phyloP scores from a whole-genome alignment of 2,888 invertebrate species.

The Drosophila fulvimacula region DNA sequence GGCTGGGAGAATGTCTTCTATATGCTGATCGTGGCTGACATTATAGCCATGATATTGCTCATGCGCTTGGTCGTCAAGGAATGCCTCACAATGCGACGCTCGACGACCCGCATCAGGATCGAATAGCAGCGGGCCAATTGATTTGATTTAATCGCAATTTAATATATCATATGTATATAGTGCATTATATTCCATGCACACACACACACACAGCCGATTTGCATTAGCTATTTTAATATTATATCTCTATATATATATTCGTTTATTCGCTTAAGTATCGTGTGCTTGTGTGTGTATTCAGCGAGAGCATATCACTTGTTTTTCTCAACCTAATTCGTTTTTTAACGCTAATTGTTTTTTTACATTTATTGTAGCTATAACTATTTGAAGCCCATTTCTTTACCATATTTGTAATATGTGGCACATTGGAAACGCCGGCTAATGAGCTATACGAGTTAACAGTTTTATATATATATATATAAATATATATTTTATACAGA shows the following conservation, averaged over 20 bases:
- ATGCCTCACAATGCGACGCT: constrained; percentile 75
- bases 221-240: constrained; percentile 34
- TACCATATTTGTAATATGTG: constrained; percentile 32
- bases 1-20: constrained; percentile 95
- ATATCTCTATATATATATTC: not conserved
- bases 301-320: constrained; percentile 47
- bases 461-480: constrained; percentile 33
- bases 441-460: constrained; percentile 37
- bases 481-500: constrained; percentile 52
- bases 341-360: constrained; percentile 18
- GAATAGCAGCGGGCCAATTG: constrained; percentile 68
- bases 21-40: constrained; percentile 94
- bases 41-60: constrained; percentile 90
- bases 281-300: constrained; percentile 15
- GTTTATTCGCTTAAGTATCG: constrained; percentile 9
- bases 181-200: constrained; percentile 15
- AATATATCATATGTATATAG: constrained; percentile 40
- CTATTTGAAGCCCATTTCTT: constrained; percentile 30
- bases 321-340: constrained; percentile 24
- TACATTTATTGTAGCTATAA: constrained; percentile 10
- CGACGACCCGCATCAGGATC: constrained; percentile 78
- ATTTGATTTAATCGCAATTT: constrained; percentile 19
- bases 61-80: constrained; percentile 86
- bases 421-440: constrained; percentile 13
- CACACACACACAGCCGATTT: constrained; percentile 3